phyloP scores from a whole-genome alignment of 1,140 invertebrate species.

The Lamellibrachia luymesi region DNA sequence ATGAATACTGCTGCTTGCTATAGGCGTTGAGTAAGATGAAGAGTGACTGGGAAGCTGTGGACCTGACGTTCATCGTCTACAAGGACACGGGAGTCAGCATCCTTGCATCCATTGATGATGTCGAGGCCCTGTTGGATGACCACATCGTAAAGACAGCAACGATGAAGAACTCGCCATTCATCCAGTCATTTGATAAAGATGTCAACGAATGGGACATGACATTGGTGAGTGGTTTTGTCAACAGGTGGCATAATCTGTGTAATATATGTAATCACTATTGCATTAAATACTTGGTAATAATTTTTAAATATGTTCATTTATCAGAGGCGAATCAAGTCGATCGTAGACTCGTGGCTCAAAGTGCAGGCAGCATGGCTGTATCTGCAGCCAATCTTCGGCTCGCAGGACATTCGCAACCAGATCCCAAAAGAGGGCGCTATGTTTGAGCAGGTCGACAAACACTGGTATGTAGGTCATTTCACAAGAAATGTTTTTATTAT shows the following conservation, averaged over 20 bases:
- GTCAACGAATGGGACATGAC: conserved; percentile 53
- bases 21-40: conserved; percentile 56
- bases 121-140: conserved; percentile 56
- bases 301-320: neutral
- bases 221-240: conserved; percentile 39
- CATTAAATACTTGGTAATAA: neutral
- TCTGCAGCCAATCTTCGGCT: conserved; percentile 57
- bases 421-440: conserved; percentile 57
- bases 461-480: conserved; percentile 43
- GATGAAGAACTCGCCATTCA: conserved; percentile 58
- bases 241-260: neutral
- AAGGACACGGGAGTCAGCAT: conserved; percentile 60
- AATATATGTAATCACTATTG: neutral
- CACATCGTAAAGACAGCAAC: conserved; percentile 58
- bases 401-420: conserved; percentile 56
- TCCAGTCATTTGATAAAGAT: conserved; percentile 62
- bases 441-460: conserved; percentile 55
- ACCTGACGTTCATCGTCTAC: conserved; percentile 60
- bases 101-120: conserved; percentile 54
- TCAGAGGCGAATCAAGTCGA: conserved; percentile 59
- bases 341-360: conserved; percentile 56
- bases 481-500: neutral
- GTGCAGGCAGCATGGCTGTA: conserved; percentile 62
- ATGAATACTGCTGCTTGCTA: conserved; percentile 6
- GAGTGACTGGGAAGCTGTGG: conserved; percentile 53